phyloP scores from a whole-genome alignment of 1,140 invertebrate species.

The Drosophila varians region DNA sequence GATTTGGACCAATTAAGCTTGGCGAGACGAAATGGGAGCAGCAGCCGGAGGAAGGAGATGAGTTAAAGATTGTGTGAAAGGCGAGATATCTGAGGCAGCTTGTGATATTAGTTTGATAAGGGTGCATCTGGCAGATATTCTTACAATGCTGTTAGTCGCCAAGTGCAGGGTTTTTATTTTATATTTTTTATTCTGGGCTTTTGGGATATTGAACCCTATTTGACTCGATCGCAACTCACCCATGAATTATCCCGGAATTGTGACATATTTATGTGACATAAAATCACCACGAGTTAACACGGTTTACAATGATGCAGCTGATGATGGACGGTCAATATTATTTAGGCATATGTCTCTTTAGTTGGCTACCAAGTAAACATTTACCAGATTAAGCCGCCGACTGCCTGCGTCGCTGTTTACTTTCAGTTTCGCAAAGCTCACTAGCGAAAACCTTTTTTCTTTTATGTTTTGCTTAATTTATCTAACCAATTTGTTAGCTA shows the following conservation, averaged over 20 bases:
- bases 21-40: neutral
- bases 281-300: conserved; percentile 4
- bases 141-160: conserved; percentile 30
- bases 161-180: conserved; percentile 3
- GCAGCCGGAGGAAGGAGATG: too few species aligned
- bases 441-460: conserved; percentile 42
- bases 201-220: conserved; percentile 1
- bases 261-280: conserved; percentile 79
- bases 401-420: conserved; percentile 17
- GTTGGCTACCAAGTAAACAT: neutral
- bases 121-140: conserved; percentile 20
- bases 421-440: conserved; percentile 54
- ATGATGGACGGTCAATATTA: conserved; percentile 2
- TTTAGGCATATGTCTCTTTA: neutral
- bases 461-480: conserved; percentile 49
- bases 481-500: conserved; percentile 72
- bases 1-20: conserved; percentile 71
- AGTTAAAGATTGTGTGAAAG: conserved; percentile 34
- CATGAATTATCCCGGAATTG: conserved; percentile 84
- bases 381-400: neutral
- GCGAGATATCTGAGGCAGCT: neutral
- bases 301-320: conserved; percentile 6
- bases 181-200: neutral
- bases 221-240: conserved; percentile 66
- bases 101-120: conserved; percentile 6